These are phyloP conservation scores for Turritopsis dohrnii DNA, from an alignment of 30 jellyfish, hydroid and myxozoan species.

Conservation along the genomic window DNA sequence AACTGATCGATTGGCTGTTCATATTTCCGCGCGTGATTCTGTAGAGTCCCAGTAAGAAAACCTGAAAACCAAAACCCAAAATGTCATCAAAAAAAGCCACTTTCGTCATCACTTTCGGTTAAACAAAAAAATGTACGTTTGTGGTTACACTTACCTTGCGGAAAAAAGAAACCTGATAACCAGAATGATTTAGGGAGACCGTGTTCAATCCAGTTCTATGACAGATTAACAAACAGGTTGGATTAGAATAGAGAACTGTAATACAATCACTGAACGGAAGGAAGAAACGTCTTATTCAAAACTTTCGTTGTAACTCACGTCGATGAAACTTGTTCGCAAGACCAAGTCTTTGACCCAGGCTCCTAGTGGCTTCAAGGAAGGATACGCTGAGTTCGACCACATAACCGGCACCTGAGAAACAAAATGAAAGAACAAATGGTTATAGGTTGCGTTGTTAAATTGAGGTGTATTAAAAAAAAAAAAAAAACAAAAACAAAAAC, in stretches of 20 bases:
- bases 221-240: not conserved
- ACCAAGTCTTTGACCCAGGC: slow-evolving; percentile 94
- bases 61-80: slow-evolving; percentile 33
- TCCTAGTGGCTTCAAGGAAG: slow-evolving; percentile 90
- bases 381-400: slow-evolving; percentile 96
- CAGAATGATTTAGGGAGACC: slow-evolving; percentile 96
- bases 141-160: slow-evolving; percentile 84
- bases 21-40: slow-evolving; percentile 89
- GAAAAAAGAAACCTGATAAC: slow-evolving; percentile 96
- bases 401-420: slow-evolving; percentile 68
- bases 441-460: too few relatives aligned
- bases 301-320: slow-evolving; percentile 49
- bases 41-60: slow-evolving; percentile 88
- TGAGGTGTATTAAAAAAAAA: too few relatives aligned
- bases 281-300: too few relatives aligned
- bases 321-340: slow-evolving; percentile 68
- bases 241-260: too few relatives aligned
- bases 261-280: too few relatives aligned
- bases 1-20: slow-evolving; percentile 92
- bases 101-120: not conserved
- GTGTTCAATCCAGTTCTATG: slow-evolving; percentile 82
- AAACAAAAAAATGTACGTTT: not conserved
- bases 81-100: too few relatives aligned
- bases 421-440: not conserved
- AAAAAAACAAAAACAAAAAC: not conserved